Base-by-base conservation (phyloP, 2,797 vertebrate species). In the Ataeniobius toweri region DNA sequence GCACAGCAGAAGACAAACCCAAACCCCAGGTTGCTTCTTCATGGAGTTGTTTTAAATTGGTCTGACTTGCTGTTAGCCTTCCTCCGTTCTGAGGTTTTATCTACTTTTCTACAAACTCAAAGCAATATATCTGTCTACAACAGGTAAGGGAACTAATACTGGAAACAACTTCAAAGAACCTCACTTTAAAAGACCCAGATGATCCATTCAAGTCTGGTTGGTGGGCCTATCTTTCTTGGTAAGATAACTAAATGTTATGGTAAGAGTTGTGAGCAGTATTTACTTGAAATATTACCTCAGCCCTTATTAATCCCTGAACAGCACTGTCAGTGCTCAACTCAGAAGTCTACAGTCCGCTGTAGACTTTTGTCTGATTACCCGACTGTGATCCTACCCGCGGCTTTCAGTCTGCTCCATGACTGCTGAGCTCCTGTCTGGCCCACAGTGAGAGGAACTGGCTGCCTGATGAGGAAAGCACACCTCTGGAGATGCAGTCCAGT, bases 381-480 rank as follows among this genome's bases (percentile, higher is more conserved):
- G 39, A 7, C 72, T 79, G 76, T 85, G 88, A 86, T 83, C 78
- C 76, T 8, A 86, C 84, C 85, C 87, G 83, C 80, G 79, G 80
- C 16, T 84, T 73, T 70, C 65, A 9, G 73, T 78, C 82, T 83
- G 81, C 87, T 91, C 89, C 89, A 88, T 92, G 84, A 85, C 86
- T 74, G 77, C 6, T 79, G 41, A 85, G 85, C 89, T 92, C 88
- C 87, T 73, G 87, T 90, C 89, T 89, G 63, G 83, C 56, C 72
- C 44, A 76, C 76, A 82, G 86, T 71, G 75, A 79, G 70, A 77
- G 81, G 67, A 69, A 46, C 83, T 68, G 71, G 36, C 73, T 3
- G 83, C 58, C 83, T 90, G 83, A 92, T 92, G 92, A 85, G 59
- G 86, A 92, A 91, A 90, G 83, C 90, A 89, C 81, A 91, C 88